A percentile compares a stretch with the other conserved stretches of the same genome.
Conservation (phyloP, 1,140 invertebrate species). For the Drosophila melanogaster region Release_6_plus_ISO1_MT NT_037436.4:10862501-10863000, state of each 20-base stretch:
- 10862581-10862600: slow-evolving; percentile 33
- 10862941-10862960: not conserved
- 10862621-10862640: slow-evolving; percentile 35
- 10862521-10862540: slow-evolving; percentile 40
- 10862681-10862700: slow-evolving; percentile 15
- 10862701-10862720: slow-evolving; percentile 44
- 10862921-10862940: slow-evolving; percentile 19
- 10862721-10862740: slow-evolving; percentile 27
- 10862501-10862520: slow-evolving; percentile 11
- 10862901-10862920: slow-evolving; percentile 55
- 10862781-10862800: slow-evolving; percentile 67
- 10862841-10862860: slow-evolving; percentile 35
- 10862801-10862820: slow-evolving; percentile 58
- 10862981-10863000: slow-evolving; percentile 34
- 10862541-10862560: slow-evolving; percentile 59
- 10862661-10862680: not conserved
- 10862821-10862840: slow-evolving; percentile 52
- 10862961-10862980: slow-evolving; percentile 25
- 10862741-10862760: slow-evolving; percentile 13
- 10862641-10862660: slow-evolving; percentile 21
- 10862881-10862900: slow-evolving; percentile 39
- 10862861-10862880: slow-evolving; percentile 29
- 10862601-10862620: slow-evolving; percentile 60
- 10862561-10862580: slow-evolving; percentile 73
- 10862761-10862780: slow-evolving; percentile 41